A percentile compares a stretch with the other conserved stretches of the same genome.
Evolutionary conservation across 2,888 invertebrate species (phyloP).

Genomic region (Napeogenes inachia): DNA sequence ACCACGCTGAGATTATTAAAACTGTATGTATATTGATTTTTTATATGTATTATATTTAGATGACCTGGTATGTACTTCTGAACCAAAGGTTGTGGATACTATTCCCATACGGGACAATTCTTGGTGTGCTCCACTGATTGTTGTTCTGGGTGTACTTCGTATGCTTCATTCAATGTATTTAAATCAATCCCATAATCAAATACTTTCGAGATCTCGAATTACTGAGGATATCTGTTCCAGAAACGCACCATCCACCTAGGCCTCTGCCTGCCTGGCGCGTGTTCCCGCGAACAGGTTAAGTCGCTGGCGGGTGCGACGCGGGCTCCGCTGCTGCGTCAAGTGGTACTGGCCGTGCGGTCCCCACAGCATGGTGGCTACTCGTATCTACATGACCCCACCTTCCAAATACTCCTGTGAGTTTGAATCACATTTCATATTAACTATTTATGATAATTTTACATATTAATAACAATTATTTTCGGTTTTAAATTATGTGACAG

Average conservation of each 20-base stretch:
- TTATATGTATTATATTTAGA: background rate
- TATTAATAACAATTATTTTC: no score
- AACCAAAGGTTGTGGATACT: no score
- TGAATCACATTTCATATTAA: background rate
- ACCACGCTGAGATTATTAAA: conserved; percentile 63
- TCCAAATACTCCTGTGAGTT: conserved; percentile 82
- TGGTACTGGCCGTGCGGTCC: conserved; percentile 82
- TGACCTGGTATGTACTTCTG: no score
- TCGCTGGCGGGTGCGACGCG: conserved; percentile 75
- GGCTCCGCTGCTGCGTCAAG: conserved; percentile 70
- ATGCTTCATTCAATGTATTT: background rate
- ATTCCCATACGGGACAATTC: no score
- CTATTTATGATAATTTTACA: no score
- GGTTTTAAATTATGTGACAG: no score
- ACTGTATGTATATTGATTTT: conserved; percentile 59
- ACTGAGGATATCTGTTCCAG: conserved; percentile 54
- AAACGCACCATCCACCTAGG: conserved; percentile 85
- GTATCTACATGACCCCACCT: conserved; percentile 82
- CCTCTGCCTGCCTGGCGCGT: conserved; percentile 84
- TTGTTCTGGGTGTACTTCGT: no score
- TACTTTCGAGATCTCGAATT: background rate
- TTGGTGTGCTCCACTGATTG: no score
- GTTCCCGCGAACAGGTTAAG: conserved; percentile 80
- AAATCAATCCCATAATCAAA: background rate
- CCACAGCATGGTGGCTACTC: conserved; percentile 81